Evolutionary conservation across 1,140 invertebrate genomes (phyloP).

Genomic region (Ceratosolen fusciceps): DNA sequence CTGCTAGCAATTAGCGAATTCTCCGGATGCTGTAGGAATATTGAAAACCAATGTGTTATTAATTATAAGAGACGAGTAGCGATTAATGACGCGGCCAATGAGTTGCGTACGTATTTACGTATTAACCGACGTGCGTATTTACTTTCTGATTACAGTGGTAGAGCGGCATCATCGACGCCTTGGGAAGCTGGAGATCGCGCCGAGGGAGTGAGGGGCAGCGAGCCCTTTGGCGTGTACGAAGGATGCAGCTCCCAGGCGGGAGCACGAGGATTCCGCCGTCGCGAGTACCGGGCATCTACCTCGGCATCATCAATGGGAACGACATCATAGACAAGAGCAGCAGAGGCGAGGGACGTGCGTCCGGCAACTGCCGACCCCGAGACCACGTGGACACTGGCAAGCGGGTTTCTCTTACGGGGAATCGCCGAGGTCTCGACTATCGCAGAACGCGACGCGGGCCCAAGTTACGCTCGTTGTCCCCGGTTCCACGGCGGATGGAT

Average conservation of each 20-base stretch:
- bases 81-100: too few species aligned
- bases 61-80: too few species aligned
- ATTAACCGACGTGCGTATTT: too few species aligned
- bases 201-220: slow-evolving; percentile 69
- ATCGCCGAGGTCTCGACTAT: slow-evolving; percentile 23
- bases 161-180: slow-evolving; percentile 50
- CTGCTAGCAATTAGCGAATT: too few species aligned
- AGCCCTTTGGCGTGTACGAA: slow-evolving; percentile 71
- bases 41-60: too few species aligned
- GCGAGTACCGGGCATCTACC: slow-evolving; percentile 62
- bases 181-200: slow-evolving; percentile 67
- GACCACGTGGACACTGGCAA: slow-evolving; percentile 41
- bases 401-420: slow-evolving; percentile 42
- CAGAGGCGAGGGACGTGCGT: slow-evolving; percentile 54
- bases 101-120: too few species aligned
- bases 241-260: slow-evolving; percentile 73
- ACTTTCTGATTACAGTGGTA: slow-evolving; percentile 59
- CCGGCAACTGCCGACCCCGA: slow-evolving; percentile 7
- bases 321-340: slow-evolving; percentile 57
- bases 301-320: slow-evolving; percentile 61
- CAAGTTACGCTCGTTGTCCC: slow-evolving; percentile 65
- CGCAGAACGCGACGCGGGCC: slow-evolving; percentile 25
- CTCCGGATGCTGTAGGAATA: too few species aligned
- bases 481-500: slow-evolving; percentile 65
- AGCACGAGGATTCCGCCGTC: slow-evolving; percentile 56